phyloP scores from a whole-genome alignment of 2,797 vertebrate genomes.

The Anisognathus igniventris region DNA sequence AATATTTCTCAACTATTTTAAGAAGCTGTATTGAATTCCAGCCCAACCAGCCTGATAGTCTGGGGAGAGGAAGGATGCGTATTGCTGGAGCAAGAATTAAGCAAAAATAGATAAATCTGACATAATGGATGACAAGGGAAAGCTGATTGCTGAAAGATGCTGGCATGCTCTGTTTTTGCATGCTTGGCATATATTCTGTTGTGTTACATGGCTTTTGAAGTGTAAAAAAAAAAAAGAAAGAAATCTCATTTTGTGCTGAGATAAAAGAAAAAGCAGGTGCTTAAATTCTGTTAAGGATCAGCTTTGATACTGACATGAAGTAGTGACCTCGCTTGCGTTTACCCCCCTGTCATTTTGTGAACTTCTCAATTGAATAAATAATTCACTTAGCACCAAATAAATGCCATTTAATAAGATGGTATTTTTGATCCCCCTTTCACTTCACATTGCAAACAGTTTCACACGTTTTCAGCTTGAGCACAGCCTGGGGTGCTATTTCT shows the following conservation, averaged over 20 bases:
- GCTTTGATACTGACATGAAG: constrained; percentile 27
- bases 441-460: constrained; percentile 8
- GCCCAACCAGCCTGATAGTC: constrained; percentile 10
- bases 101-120: constrained; percentile 58
- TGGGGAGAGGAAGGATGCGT: not conserved
- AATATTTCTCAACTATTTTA: constrained; percentile 45
- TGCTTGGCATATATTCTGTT: constrained; percentile 26
- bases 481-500: constrained; percentile 31
- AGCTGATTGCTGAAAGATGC: constrained; percentile 54
- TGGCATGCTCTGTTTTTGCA: constrained; percentile 30
- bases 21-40: constrained; percentile 38
- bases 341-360: not conserved
- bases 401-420: constrained; percentile 11
- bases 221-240: not conserved
- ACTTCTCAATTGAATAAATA: constrained; percentile 18
- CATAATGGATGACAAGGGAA: constrained; percentile 50
- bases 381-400: constrained; percentile 10
- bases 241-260: constrained; percentile 35
- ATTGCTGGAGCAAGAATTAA: constrained; percentile 34
- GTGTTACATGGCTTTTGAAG: constrained; percentile 50
- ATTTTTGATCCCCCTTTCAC: constrained; percentile 11
- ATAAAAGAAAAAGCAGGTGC: constrained; percentile 44
- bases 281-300: constrained; percentile 21
- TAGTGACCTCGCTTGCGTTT: not conserved
- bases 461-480: not conserved